Conservation (phyloP, 2,888 invertebrate species). For the Eupithecia tripunctaria region DNA sequence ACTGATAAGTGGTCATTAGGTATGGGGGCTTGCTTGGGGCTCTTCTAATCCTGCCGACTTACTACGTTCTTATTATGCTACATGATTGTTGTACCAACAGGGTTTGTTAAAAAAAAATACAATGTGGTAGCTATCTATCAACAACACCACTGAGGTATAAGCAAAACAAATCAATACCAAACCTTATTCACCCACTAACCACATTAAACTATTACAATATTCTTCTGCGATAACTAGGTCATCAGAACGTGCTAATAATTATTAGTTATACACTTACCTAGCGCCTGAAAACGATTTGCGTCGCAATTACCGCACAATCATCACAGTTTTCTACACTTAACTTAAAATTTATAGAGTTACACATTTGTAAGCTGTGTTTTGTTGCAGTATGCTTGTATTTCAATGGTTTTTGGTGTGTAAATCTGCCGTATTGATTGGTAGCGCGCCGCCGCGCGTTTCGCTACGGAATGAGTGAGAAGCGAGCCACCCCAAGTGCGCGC, state of each 20-base stretch:
- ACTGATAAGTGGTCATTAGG: background rate
- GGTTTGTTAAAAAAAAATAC: background rate
- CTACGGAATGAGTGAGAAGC: conserved; percentile 66
- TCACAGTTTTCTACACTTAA: conserved; percentile 22
- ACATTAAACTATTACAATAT: conserved; percentile 24
- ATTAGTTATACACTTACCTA: conserved; percentile 69
- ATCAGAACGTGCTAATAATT: conserved; percentile 79
- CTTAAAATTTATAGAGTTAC: background rate
- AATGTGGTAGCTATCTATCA: background rate
- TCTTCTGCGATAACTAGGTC: conserved; percentile 70
- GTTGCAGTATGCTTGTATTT: conserved; percentile 41
- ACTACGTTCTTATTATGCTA: background rate
- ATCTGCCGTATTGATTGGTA: conserved; percentile 75
- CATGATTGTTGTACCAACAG: background rate
- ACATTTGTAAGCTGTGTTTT: conserved; percentile 18
- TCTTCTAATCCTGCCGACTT: background rate
- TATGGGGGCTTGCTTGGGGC: background rate
- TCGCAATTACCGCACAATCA: conserved; percentile 54
- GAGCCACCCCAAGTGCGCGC: conserved; percentile 70
- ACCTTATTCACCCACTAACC: conserved; percentile 2
- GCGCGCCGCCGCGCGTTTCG: conserved; percentile 75
- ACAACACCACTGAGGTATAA: conserved; percentile 12
- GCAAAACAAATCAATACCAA: conserved; percentile 25
- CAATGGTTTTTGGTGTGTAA: conserved; percentile 49
- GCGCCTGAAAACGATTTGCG: conserved; percentile 62